Base-by-base conservation (phyloP, 2,113 vertebrate genomes). In the Potamarius usumacintae region DNA sequence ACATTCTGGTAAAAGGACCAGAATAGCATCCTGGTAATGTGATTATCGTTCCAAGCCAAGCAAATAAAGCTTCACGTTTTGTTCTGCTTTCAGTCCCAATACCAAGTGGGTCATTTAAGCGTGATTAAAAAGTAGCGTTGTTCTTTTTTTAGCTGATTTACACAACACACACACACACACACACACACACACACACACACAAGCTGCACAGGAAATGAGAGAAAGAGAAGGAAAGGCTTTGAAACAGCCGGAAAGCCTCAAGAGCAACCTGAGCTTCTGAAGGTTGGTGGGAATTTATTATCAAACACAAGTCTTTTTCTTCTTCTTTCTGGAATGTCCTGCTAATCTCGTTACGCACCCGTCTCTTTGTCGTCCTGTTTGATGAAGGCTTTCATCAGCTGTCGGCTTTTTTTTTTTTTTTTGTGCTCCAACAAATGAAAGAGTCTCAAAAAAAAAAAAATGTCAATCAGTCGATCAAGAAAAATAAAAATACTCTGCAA, bases 211-310 rank as follows among this genome's bases (percentile, higher is more conserved):
- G 11, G 52, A 78, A 53, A n/a, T 0, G 48, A n/a, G 52, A 78
- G 76, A 78, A 78, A 77, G 22, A n/a, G 11, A 53, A 50, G 50
- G 48, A 77, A 77, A 50, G 48, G 0, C 48, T 77, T 25, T 77
- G 22, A 53, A 74, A 74, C 18, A 11, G 53, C 15, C 0, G 15
- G 5, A 22, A 82, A 17, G 20, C 57, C 25, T 55, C 1, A 17
- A 80, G 79, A 62, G 30, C 15, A 82, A 34, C 20, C 25, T 20
- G 14, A 9, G 5, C 79, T 62, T 10, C 79, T 62, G 53, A 5
- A 18, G 34, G n/a, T 65, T 25, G 62, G 62, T 58, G 48, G 27
- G 34, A 48, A 83, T 83, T 48, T 52, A 67, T 83, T 83, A 83
- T 69, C 69, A 48, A 83, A 69, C 82, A 69, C 7, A 7, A 83